phyloP scores from a whole-genome alignment of 1,140 invertebrate species.

The Orchestia grillus region DNA sequence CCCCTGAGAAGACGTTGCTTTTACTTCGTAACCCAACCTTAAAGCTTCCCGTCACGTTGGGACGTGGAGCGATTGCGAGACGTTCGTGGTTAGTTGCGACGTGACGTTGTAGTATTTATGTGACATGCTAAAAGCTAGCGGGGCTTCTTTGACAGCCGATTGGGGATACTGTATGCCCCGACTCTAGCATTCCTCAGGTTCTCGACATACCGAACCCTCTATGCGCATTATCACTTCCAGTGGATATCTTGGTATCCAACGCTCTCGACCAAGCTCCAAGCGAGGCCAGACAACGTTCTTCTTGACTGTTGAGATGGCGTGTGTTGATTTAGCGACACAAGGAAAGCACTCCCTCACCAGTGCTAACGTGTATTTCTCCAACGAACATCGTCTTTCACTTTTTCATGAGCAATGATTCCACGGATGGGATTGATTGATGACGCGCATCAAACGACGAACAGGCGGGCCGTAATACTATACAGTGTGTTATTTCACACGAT shows the following conservation, averaged over 20 bases:
- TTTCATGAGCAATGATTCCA: conserved; percentile 37
- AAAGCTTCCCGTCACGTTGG: background rate
- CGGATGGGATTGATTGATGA: conserved; percentile 15
- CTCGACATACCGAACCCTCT: background rate
- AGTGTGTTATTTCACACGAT: conserved; percentile 22
- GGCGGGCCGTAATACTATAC: background rate
- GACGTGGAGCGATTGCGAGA: background rate
- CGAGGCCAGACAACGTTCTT: background rate
- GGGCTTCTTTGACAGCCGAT: conserved; percentile 51
- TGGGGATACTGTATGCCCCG: conserved; percentile 18
- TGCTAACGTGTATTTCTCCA: background rate
- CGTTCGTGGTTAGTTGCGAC: background rate
- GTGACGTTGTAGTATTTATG: conserved; percentile 41
- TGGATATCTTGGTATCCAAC: background rate
- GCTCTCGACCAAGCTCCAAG: background rate
- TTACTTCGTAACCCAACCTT: background rate
- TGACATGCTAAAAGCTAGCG: conserved; percentile 41
- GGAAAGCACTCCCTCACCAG: background rate
- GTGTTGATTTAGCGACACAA: conserved; percentile 27
- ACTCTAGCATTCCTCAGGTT: background rate
- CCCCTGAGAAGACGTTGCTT: background rate
- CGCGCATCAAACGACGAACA: background rate
- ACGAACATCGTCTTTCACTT: conserved; percentile 21
- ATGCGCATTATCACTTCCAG: conserved; percentile 10
- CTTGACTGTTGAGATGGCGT: background rate